Evolutionary conservation across 1,140 invertebrate species (phyloP), one percentile per base, ranked within the genome.

Genomic region (Nymphalis io): DNA sequence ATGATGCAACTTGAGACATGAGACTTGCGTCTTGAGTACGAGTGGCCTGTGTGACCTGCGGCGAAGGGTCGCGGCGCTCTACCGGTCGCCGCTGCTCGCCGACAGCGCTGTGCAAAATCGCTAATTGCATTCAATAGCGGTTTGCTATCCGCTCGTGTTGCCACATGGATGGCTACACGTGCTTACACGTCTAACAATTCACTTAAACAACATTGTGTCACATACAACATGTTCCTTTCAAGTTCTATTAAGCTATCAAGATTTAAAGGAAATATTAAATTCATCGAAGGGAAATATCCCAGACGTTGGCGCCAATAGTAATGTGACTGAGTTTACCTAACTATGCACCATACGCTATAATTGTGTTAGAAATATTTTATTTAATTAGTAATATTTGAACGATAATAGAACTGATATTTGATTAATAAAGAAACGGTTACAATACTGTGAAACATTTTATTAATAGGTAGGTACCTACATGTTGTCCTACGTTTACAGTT

Each of bases 61-160:
- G 77, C 76, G 57, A 74, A 72, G 76, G 82, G 81, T 87, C 73
- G 76, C 68, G 69, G 68, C 60, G 39, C 40, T 62, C 63, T 21
- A 16, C 66, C 21, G 58, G 61, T 73, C 61, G 61, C 68, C 61
- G 73, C 70, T 70, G 76, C 72, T 75, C 76, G 79, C 84, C 80
- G 82, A 82, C 81, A 87, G 82, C 81, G 78, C 84, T 88, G 86
- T 87, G 82, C 79, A 81, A 85, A 87, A 88, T 90, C 72, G 83
- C 75, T 90, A 89, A 90, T 90, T 89, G 76, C 80, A 79, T 80
- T 80, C 76, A 83, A 83, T 81, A 63, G 69, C 60, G 48, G 74
- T 73, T 74, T 72, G 73, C 73, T 78, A 51, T 80, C 73, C 65
- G 70, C 60, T 68, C 39, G 58, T 40, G 38, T 70, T 63, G 42